Conservation (phyloP, 2,888 invertebrate species). For the Yponomeuta sedellus region DNA sequence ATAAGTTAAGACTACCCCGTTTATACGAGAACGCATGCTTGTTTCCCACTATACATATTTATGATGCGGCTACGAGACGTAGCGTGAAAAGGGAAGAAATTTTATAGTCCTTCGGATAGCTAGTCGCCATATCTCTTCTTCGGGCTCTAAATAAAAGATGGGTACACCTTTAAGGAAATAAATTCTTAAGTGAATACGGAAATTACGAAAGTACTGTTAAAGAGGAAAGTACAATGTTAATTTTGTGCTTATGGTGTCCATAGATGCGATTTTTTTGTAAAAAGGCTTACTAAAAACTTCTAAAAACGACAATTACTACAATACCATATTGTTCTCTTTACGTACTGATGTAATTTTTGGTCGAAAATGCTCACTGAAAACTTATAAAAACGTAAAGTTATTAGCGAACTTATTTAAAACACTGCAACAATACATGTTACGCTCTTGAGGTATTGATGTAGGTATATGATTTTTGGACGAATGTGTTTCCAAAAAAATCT, state of each 20-base stretch:
- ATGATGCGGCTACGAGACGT: slow-evolving; percentile 57
- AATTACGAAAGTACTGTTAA: not conserved
- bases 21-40: slow-evolving; percentile 55
- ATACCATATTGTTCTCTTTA: no score
- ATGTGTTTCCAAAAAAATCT: no score
- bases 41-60: slow-evolving; percentile 74
- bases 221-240: not conserved
- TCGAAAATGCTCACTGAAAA: no score
- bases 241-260: not conserved
- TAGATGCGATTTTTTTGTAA: no score
- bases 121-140: slow-evolving; percentile 47
- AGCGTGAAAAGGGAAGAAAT: slow-evolving; percentile 52
- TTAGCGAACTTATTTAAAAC: no score
- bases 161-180: not conserved
- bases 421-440: no score
- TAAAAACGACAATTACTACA: no score
- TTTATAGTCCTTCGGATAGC: slow-evolving; percentile 60
- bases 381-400: no score
- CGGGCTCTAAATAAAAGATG: slow-evolving; percentile 26
- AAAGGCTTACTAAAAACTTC: no score
- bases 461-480: no score
- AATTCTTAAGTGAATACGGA: not conserved
- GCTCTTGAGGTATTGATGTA: no score
- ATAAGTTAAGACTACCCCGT: not conserved
- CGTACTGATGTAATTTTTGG: no score